phyloP scores from a whole-genome alignment of 2,888 invertebrate genomes.

The Mimumesa dahlbomi region DNA sequence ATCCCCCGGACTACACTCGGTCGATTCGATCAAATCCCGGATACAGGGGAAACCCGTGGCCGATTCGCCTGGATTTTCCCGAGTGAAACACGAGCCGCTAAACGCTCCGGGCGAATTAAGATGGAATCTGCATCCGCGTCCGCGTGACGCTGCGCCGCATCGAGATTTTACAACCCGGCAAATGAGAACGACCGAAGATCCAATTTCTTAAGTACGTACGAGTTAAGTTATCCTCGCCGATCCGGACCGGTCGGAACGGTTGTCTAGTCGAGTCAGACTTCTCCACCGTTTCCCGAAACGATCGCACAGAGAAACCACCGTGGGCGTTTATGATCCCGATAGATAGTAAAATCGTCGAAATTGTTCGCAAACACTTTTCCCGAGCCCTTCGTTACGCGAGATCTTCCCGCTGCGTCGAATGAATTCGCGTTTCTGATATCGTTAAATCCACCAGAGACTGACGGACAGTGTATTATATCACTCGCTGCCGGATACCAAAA shows the following conservation, averaged over 20 bases:
- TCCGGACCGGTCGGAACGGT: background rate
- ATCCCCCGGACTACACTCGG: background rate
- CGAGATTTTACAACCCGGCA: background rate
- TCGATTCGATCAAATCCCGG: background rate
- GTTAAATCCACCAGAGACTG: too few relatives aligned
- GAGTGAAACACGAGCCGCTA: slow-evolving; percentile 25
- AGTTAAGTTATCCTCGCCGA: background rate
- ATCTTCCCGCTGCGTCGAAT: too few relatives aligned
- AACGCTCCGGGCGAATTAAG: slow-evolving; percentile 2
- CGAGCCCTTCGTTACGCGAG: too few relatives aligned
- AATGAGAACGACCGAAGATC: background rate
- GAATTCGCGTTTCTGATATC: too few relatives aligned
- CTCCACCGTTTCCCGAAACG: background rate
- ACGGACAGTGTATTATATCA: too few relatives aligned
- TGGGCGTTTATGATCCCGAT: background rate
- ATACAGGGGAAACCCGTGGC: background rate
- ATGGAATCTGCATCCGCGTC: background rate
- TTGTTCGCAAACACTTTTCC: background rate
- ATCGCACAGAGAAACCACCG: too few relatives aligned
- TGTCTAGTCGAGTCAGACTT: background rate
- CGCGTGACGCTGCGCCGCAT: background rate
- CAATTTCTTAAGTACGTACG: background rate
- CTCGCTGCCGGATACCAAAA: too few relatives aligned
- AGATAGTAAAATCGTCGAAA: background rate
- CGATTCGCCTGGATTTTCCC: background rate